Percentiles rank a stretch among this genome's conserved stretches.
Evolutionary conservation across 2,797 vertebrate genomes (phyloP).

Genomic region (Leptodactylus fallax): DNA sequence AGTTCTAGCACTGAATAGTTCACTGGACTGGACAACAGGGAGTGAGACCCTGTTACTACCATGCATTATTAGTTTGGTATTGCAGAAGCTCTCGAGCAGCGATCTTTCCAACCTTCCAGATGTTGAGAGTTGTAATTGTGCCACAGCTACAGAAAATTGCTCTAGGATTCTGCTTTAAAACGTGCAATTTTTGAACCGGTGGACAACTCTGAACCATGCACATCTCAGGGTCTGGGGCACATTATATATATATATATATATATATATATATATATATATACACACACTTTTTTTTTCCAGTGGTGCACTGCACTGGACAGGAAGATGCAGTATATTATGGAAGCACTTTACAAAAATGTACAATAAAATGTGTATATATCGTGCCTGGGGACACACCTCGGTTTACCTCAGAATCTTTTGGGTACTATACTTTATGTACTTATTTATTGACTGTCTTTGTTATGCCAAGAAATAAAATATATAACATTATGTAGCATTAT

Average conservation of each 20-base stretch:
- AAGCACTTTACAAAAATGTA: constrained; percentile 53
- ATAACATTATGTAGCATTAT: background rate
- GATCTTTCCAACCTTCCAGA: background rate
- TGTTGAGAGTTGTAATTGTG: background rate
- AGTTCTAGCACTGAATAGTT: background rate
- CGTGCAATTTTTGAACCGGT: background rate
- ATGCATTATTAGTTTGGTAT: background rate
- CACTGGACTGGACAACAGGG: background rate
- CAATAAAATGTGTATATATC: no score
- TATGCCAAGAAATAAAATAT: constrained; percentile 34
- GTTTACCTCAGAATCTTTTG: constrained; percentile 25
- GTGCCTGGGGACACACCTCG: background rate
- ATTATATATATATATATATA: background rate
- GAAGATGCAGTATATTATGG: background rate
- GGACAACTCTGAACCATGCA: background rate
- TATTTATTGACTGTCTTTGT: constrained; percentile 36
- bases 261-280: background rate
- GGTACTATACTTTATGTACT: background rate
- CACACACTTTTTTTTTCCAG: constrained; percentile 7
- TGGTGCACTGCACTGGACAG: background rate
- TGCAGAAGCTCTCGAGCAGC: background rate
- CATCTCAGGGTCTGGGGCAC: background rate
- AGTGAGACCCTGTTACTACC: background rate
- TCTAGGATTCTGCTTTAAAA: background rate
- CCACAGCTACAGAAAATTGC: background rate